These are phyloP conservation scores for Garrulus glandarius DNA, from an alignment of 2,797 vertebrate genomes.

Conservation along the genomic window DNA sequence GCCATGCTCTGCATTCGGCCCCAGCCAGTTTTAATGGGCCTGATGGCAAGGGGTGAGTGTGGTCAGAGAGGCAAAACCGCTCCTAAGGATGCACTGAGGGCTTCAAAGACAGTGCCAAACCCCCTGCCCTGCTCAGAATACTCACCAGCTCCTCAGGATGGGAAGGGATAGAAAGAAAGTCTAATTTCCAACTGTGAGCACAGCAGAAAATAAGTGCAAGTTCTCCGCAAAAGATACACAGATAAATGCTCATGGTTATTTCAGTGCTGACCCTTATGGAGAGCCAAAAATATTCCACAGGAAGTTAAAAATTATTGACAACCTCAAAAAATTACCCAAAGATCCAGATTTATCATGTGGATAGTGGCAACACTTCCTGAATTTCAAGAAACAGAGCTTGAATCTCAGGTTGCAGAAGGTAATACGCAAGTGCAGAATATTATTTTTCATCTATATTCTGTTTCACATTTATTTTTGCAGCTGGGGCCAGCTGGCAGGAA, in stretches of 20 bases:
- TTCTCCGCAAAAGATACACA: neutral
- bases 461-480: neutral
- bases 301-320: neutral
- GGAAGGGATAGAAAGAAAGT: neutral
- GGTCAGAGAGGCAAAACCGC: neutral
- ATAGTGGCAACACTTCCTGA: neutral
- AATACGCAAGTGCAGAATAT: neutral
- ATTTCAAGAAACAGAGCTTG: neutral
- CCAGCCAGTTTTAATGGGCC: fast-evolving
- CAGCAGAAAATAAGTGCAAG: fast-evolving
- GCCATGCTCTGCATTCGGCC: neutral
- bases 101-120: neutral
- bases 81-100: fast-evolving
- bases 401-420: neutral
- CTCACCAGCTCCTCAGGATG: neutral
- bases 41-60: fast-evolving
- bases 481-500: fast-evolving
- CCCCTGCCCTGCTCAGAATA: fast-evolving
- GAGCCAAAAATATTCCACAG: neutral
- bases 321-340: neutral
- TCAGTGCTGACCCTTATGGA: neutral
- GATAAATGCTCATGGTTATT: neutral
- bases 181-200: neutral
- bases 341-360: neutral
- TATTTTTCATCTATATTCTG: neutral